These are phyloP conservation scores for Pseudachorutes palmiensis DNA, from an alignment of 1,140 invertebrate species.

Conservation along the genomic window DNA sequence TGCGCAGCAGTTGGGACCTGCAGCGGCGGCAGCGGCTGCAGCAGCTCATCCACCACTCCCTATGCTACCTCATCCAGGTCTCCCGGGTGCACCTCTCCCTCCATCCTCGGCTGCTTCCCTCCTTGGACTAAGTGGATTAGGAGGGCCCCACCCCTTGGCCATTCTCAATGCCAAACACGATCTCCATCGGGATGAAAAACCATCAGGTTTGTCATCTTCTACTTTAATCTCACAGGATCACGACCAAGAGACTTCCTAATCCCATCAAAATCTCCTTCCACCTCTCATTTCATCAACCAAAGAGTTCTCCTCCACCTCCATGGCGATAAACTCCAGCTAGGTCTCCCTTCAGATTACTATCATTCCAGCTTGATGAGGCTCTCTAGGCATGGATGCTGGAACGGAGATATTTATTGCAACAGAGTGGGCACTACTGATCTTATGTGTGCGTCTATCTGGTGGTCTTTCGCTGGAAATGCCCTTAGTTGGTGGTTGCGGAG, in stretches of 20 bases:
- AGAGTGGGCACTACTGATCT: too few relatives aligned
- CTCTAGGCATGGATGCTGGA: too few relatives aligned
- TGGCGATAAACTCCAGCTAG: too few relatives aligned
- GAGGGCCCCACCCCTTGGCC: constrained; percentile 54
- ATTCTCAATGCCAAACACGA: constrained; percentile 58
- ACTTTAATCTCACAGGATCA: neutral
- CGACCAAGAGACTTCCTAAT: neutral
- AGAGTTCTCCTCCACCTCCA: too few relatives aligned
- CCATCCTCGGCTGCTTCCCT: constrained; percentile 48
- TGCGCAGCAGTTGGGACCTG: constrained; percentile 72
- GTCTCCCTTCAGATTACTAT: too few relatives aligned
- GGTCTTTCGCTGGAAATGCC: neutral
- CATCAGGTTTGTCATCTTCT: constrained; percentile 30
- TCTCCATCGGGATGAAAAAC: constrained; percentile 39
- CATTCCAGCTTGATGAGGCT: too few relatives aligned
- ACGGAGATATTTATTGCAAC: too few relatives aligned
- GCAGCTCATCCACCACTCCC: constrained; percentile 62
- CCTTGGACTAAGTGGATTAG: constrained; percentile 49
- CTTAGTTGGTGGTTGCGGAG: neutral
- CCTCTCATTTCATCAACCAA: too few relatives aligned
- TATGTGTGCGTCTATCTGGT: too few relatives aligned
- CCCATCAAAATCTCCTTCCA: neutral
- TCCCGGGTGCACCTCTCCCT: constrained; percentile 53
- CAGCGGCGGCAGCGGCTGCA: constrained; percentile 68
- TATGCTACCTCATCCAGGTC: constrained; percentile 61